Evolutionary conservation across 2,888 invertebrate species (phyloP).

Genomic region (Agonopterix subpropinquella): DNA sequence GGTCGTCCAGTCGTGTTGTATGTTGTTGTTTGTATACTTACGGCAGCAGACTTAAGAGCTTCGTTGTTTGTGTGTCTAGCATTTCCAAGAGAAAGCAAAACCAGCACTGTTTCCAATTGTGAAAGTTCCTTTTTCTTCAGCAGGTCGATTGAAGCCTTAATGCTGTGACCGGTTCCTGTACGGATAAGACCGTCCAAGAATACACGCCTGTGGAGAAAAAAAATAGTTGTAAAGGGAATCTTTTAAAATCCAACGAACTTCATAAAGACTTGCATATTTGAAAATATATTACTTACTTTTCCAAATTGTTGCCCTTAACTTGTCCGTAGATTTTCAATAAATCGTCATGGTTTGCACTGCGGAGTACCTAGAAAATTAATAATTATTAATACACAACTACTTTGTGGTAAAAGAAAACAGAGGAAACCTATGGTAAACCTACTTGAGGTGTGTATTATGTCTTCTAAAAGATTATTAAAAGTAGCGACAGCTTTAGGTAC

Average conservation of each 20-base stretch:
- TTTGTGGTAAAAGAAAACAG: no score
- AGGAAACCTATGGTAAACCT: no score
- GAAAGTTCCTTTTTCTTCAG: slow-evolving; percentile 79
- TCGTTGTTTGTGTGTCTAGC: slow-evolving; percentile 80
- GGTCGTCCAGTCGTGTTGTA: no score
- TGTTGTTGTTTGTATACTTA: no score
- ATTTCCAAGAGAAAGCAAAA: slow-evolving; percentile 80
- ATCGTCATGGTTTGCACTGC: slow-evolving; percentile 80
- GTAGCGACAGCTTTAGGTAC: no score
- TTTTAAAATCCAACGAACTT: no score
- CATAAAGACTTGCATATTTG: no score
- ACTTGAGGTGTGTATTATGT: no score
- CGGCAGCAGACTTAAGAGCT: slow-evolving; percentile 77
- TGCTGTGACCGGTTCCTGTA: slow-evolving; percentile 85
- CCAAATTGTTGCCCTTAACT: slow-evolving; percentile 75
- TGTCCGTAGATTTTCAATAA: slow-evolving; percentile 80
- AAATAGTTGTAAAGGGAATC: no score
- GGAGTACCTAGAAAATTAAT: slow-evolving; percentile 73
- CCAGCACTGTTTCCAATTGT: slow-evolving; percentile 73
- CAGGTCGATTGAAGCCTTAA: slow-evolving; percentile 81
- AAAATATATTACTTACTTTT: slow-evolving; percentile 58
- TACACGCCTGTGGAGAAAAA: slow-evolving; percentile 72
- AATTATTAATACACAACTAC: background rate
- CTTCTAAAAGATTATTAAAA: no score
- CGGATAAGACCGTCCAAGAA: slow-evolving; percentile 89